Conservation (phyloP, 2,888 invertebrate genomes). For the Drosophila cognata region DNA sequence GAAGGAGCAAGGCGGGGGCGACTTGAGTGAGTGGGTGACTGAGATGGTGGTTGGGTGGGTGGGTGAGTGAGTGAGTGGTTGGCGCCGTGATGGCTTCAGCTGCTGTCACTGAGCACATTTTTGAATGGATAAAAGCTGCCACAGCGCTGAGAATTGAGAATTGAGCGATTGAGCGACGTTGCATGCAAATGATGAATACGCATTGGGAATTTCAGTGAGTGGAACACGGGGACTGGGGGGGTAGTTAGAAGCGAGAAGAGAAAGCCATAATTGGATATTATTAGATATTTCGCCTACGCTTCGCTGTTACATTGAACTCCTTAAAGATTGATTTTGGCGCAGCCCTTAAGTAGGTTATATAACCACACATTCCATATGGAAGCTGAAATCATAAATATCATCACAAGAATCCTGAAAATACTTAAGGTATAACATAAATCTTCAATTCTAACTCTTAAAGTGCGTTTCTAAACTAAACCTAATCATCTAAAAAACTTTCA, state of each 20-base stretch:
- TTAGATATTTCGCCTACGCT: not conserved
- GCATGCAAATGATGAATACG: slow-evolving; percentile 37
- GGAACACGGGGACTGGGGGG: not conserved
- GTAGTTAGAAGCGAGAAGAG: not conserved
- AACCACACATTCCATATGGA: not conserved
- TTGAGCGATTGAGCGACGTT: slow-evolving; percentile 8
- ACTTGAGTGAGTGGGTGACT: not conserved
- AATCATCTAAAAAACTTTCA: not conserved
- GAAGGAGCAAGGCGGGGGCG: not conserved
- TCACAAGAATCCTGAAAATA: not conserved
- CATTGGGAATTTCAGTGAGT: slow-evolving; percentile 8
- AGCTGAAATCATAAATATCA: not conserved
- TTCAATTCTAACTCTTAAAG: not conserved
- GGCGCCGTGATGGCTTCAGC: slow-evolving; percentile 42
- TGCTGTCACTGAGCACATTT: slow-evolving; percentile 51
- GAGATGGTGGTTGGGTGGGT: not conserved
- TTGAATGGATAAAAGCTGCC: slow-evolving; percentile 32
- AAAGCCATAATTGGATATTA: not conserved
- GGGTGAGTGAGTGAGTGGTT: not conserved
- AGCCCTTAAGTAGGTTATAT: not conserved
- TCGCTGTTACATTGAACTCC: not conserved
- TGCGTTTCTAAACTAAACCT: not conserved
- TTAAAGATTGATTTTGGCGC: not conserved
- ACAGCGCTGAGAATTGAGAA: slow-evolving; percentile 4
- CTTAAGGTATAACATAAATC: not conserved